phyloP scores from a whole-genome alignment of 2,797 vertebrate genomes.

The Malacoraja senta region DNA sequence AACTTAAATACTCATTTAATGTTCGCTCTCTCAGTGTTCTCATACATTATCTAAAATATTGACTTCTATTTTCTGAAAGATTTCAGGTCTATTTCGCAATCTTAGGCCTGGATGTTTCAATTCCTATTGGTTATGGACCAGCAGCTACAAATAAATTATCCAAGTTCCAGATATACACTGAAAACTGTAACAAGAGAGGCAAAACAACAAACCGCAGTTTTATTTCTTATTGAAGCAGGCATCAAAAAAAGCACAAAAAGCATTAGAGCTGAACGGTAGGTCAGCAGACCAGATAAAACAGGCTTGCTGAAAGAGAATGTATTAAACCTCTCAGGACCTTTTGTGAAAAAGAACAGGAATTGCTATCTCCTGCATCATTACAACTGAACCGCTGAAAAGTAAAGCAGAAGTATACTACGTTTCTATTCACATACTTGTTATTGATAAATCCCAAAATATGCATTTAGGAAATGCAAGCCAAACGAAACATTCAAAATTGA shows the following conservation, averaged over 20 bases:
- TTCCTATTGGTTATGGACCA: slow-evolving; percentile 9
- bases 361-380: slow-evolving; percentile 7
- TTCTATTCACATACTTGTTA: not conserved
- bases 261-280: slow-evolving; percentile 5
- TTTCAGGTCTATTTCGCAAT: not conserved
- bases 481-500: not conserved
- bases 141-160: not conserved
- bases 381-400: not conserved
- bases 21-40: not conserved
- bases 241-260: slow-evolving; percentile 28
- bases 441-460: not conserved
- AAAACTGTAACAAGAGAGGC: not conserved
- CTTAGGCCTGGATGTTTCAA: slow-evolving; percentile 14
- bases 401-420: not conserved
- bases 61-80: slow-evolving; percentile 21
- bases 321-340: not conserved
- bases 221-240: slow-evolving; percentile 20
- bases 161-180: not conserved
- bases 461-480: not conserved
- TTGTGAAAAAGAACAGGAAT: not conserved
- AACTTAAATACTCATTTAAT: not conserved
- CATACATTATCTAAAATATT: not conserved
- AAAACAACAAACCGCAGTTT: not conserved
- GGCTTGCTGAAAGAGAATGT: not conserved
- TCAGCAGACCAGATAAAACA: slow-evolving; percentile 22